A percentile compares a stretch with the other conserved stretches of the same genome.
phyloP scores from a whole-genome alignment of 1,140 invertebrate species.

The Sycophila sp. region DNA sequence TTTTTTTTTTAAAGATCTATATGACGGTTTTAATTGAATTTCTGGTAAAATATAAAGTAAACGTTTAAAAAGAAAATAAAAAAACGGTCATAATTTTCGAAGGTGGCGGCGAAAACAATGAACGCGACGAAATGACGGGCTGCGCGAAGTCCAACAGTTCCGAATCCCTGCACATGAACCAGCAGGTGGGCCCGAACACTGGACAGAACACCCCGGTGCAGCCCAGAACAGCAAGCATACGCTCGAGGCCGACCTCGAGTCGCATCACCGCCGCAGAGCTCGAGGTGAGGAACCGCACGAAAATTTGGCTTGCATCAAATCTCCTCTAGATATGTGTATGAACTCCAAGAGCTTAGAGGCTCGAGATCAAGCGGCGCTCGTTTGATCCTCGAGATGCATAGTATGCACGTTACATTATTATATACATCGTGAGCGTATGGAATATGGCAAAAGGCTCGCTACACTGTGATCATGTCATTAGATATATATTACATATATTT shows the following conservation, averaged over 20 bases:
- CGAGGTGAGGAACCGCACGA: conserved; percentile 65
- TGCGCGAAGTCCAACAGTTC: conserved; percentile 80
- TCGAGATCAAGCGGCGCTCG: not conserved
- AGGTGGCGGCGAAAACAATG: conserved; percentile 71
- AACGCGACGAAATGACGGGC: conserved; percentile 73
- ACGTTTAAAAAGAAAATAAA: too few species aligned
- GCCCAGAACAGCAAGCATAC: conserved; percentile 86
- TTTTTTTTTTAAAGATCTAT: too few species aligned
- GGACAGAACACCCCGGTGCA: conserved; percentile 71
- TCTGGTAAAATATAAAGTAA: too few species aligned
- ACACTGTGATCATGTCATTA: too few species aligned
- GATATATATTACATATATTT: too few species aligned
- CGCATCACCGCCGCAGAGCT: conserved; percentile 89
- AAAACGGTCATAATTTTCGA: conserved; percentile 15
- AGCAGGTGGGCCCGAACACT: conserved; percentile 61
- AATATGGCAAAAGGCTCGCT: conserved; percentile 28
- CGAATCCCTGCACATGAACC: conserved; percentile 78
- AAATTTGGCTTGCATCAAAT: too few species aligned
- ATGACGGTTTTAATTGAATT: too few species aligned
- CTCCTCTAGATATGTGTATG: too few species aligned
- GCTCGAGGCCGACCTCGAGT: conserved; percentile 84
- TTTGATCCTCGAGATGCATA: not conserved
- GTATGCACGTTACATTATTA: not conserved
- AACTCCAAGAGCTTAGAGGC: too few species aligned
- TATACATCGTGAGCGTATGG: conserved; percentile 9